A percentile compares a stretch with the other conserved stretches of the same genome.
Evolutionary conservation across 2,113 vertebrate species (phyloP).

Genomic region (Bos javanicus): DNA sequence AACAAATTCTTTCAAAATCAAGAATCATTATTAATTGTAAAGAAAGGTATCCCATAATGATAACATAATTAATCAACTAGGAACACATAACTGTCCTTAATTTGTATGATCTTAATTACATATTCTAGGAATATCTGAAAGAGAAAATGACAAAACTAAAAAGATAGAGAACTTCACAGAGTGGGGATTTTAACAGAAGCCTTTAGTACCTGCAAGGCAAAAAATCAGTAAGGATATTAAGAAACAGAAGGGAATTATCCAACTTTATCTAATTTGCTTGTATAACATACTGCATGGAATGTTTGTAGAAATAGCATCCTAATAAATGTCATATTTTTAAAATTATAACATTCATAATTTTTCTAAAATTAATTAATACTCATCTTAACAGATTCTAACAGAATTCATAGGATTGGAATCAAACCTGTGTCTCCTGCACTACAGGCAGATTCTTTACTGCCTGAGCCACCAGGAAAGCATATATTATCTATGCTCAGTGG

Average conservation of each 20-base stretch:
- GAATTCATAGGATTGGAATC: background rate
- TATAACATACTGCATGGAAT: background rate
- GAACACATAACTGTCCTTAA: background rate
- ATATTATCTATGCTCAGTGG: background rate
- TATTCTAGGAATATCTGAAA: background rate
- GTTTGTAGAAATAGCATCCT: background rate
- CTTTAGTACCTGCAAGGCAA: background rate
- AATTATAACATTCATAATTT: background rate
- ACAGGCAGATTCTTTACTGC: background rate
- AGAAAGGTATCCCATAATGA: background rate
- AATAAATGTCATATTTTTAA: background rate
- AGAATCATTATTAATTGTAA: background rate
- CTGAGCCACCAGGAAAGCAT: background rate
- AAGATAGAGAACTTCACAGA: background rate
- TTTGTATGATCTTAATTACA: background rate
- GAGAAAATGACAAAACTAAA: background rate
- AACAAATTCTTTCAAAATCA: background rate
- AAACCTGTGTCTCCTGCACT: background rate
- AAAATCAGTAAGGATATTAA: background rate
- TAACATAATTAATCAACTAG: background rate
- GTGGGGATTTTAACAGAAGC: background rate
- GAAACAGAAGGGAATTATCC: background rate
- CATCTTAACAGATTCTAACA: background rate
- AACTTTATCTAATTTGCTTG: background rate
- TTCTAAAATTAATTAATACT: background rate